A percentile compares a stretch with the other conserved stretches of the same genome.
Evolutionary conservation across 2,113 vertebrate genomes (phyloP).

Genomic region (Zeus faber): DNA sequence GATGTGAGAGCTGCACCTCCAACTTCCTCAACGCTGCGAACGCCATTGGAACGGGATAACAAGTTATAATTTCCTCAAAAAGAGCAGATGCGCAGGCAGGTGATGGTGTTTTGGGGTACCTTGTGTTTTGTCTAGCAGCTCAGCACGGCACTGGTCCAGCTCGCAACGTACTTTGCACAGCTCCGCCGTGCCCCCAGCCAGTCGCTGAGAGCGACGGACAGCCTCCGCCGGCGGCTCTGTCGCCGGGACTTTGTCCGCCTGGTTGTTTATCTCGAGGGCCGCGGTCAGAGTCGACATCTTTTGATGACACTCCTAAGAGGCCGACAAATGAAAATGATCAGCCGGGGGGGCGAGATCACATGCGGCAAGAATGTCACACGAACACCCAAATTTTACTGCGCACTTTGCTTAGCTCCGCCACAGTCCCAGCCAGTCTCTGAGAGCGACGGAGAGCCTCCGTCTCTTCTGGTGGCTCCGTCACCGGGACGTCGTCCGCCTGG

Average conservation of each 20-base stretch:
- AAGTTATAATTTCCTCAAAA: no score
- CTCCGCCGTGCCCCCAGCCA: slow-evolving; percentile 55
- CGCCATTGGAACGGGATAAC: not conserved
- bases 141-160: slow-evolving; percentile 76
- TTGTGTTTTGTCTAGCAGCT: slow-evolving; percentile 69
- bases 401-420: slow-evolving; percentile 53
- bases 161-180: slow-evolving; percentile 59
- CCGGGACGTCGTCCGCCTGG: not conserved
- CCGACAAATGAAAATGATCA: no score
- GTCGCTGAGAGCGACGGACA: slow-evolving; percentile 77
- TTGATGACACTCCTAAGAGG: no score
- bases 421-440: slow-evolving; percentile 62
- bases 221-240: accelerated
- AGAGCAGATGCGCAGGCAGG: no score
- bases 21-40: slow-evolving; percentile 80
- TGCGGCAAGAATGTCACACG: no score
- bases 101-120: slow-evolving; percentile 58
- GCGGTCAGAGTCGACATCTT: no score
- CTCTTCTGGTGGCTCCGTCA: not conserved
- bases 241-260: slow-evolving; percentile 58
- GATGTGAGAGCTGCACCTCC: slow-evolving; percentile 76
- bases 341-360: not conserved
- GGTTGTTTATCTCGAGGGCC: not conserved
- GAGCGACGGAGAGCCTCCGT: slow-evolving; percentile 69
- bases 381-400: no score